These are phyloP conservation scores for Cotesia glomerata DNA, from an alignment of 1,140 invertebrate species.

Conservation along the genomic window DNA sequence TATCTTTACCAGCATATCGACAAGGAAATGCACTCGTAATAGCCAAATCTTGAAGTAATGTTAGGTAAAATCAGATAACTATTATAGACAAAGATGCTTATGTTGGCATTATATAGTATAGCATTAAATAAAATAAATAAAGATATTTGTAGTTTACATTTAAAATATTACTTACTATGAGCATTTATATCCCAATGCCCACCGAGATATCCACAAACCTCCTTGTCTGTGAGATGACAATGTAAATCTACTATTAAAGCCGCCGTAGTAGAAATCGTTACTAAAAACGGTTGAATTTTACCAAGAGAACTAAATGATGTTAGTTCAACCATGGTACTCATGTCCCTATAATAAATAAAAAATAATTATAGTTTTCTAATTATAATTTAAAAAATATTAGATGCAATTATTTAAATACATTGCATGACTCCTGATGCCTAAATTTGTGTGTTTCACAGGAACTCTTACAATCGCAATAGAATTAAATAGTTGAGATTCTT, in stretches of 20 bases:
- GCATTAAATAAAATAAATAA: not conserved
- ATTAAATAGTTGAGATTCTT: conserved; percentile 41
- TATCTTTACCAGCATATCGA: conserved; percentile 79
- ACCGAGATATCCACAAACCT: conserved; percentile 93
- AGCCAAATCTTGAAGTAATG: conserved; percentile 73
- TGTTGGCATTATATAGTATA: not conserved
- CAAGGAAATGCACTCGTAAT: conserved; percentile 91
- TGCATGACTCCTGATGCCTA: conserved; percentile 61
- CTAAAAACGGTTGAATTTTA: conserved; percentile 89
- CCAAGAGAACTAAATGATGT: conserved; percentile 85
- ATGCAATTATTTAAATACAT: conserved; percentile 46
- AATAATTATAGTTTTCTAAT: conserved; percentile 5
- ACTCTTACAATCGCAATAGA: conserved; percentile 50
- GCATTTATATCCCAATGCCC: conserved; percentile 93
- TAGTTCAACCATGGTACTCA: conserved; percentile 86
- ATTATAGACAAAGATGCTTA: not conserved
- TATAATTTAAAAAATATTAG: conserved; percentile 1
- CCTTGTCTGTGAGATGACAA: conserved; percentile 88
- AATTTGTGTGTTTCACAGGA: conserved; percentile 61
- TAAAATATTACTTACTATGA: conserved; percentile 76
- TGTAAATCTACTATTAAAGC: conserved; percentile 91
- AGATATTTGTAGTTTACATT: too few species aligned
- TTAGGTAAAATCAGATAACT: not conserved
- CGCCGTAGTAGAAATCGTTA: conserved; percentile 88
- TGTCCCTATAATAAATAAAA: conserved; percentile 72